Percentiles rank a stretch among this genome's conserved stretches.
Evolutionary conservation across 2,888 invertebrate genomes (phyloP).

Genomic region (Tipula confusa): DNA sequence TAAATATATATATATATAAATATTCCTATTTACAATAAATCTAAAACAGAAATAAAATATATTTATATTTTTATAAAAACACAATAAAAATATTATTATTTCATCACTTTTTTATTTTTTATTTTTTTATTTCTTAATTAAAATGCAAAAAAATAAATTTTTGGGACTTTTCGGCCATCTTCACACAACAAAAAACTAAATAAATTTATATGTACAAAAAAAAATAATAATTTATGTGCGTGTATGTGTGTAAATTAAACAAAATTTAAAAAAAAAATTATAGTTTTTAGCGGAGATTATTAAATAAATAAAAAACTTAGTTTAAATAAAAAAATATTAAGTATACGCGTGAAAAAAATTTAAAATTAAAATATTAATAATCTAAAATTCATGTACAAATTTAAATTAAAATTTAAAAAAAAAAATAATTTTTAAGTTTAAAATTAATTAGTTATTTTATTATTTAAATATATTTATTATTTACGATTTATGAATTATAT

Average conservation of each 20-base stretch:
- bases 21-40: constrained; percentile 30
- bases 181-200: not conserved
- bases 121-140: not conserved
- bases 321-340: constrained; percentile 29
- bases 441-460: not conserved
- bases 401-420: not conserved
- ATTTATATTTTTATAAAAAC: not conserved
- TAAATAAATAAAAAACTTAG: not conserved
- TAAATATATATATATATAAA: not conserved
- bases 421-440: constrained; percentile 15
- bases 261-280: not conserved
- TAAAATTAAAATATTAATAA: not conserved
- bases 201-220: constrained; percentile 16
- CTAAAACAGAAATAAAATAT: not conserved
- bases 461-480: not conserved
- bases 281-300: constrained; percentile 27
- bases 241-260: not conserved
- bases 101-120: not conserved
- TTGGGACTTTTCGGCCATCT: constrained; percentile 29
- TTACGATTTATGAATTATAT: constrained; percentile 20
- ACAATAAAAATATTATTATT: not conserved
- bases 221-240: not conserved
- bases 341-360: constrained; percentile 29
- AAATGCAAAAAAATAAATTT: not conserved
- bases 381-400: constrained; percentile 28